These are phyloP conservation scores for Chaetura pelagica DNA, from an alignment of 2,113 vertebrate genomes.

Conservation along the genomic window DNA sequence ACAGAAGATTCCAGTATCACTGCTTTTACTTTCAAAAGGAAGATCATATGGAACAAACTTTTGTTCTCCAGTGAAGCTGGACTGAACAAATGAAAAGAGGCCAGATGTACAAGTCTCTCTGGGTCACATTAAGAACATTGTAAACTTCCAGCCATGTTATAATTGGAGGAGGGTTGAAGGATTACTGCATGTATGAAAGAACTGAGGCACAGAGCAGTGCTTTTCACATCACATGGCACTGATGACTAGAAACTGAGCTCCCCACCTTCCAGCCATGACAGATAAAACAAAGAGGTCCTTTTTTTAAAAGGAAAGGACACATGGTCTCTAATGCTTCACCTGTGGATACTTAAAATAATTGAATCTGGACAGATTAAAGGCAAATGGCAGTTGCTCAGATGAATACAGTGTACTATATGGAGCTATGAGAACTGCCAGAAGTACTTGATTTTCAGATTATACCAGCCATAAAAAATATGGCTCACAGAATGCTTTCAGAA, in stretches of 20 bases:
- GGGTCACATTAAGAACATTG: neutral
- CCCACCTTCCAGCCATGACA: neutral
- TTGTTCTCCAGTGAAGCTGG: neutral
- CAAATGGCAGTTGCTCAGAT: conserved; percentile 13
- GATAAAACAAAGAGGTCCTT: neutral
- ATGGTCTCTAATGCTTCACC: conserved; percentile 17
- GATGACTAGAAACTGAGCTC: neutral
- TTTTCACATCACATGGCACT: neutral
- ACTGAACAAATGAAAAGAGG: neutral
- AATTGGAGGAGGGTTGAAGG: neutral
- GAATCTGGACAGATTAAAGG: conserved; percentile 35
- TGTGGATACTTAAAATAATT: conserved; percentile 49
- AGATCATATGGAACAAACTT: neutral
- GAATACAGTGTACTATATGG: neutral
- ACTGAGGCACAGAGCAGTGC: neutral
- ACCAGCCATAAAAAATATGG: conserved; percentile 39
- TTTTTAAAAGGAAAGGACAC: neutral
- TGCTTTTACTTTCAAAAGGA: neutral
- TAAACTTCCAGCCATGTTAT: neutral
- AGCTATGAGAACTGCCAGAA: conserved; percentile 8
- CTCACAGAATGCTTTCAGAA: conserved; percentile 14
- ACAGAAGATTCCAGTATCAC: neutral
- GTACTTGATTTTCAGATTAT: conserved; percentile 53
- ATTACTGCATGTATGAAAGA: neutral
- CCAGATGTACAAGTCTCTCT: neutral